Evolutionary conservation across 2,888 invertebrate genomes (phyloP), one percentile per base, ranked within the genome.

Genomic region (Spodoptera littoralis): DNA sequence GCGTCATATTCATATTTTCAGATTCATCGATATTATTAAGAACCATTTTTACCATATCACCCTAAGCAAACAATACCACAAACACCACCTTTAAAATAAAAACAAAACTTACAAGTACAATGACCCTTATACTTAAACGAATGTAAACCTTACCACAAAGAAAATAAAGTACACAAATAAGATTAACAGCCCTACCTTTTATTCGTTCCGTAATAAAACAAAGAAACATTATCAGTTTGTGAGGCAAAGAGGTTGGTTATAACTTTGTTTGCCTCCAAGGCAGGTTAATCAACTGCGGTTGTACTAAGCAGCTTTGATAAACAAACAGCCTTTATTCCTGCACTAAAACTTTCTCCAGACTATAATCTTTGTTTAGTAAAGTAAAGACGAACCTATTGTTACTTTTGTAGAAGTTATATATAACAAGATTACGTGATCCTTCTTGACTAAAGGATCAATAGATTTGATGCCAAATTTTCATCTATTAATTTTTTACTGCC

Each of bases 111-210:
- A 36, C 36, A 36, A 36, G 36, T 36, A 9, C 47, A 51, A 47
- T 63, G 64, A 70, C 27, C 65, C 42, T 9, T 27, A 6, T 36
- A 70, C 27, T 36, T 22, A 6, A 11, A 24, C 42, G 50, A 70
- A 65, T 61, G 22, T 62, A 45, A 18, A 13, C 36, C 24, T 41
- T 24, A 68, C 48, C 9, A 46, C 18, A 8, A 8, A 49, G 22
- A 47, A 62, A 62, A 70, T 63, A 70, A 43, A 51, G 47, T 12
- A 13, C 48, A 45, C 49, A 49, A 46, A 61, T n/a, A 49, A 50
- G 65, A 65, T 72, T 65, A 65, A 72, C 71, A 42, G 55, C 42
- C 45, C 36, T 11, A 65, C 55, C 51, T 67, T 50, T 50, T 12
- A 24, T 47, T 47, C 24, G 4, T 24, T 54, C 43, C 36, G 30